Evolutionary conservation across 2,888 invertebrate species (phyloP).

Genomic region (Heliconius ethilla): DNA sequence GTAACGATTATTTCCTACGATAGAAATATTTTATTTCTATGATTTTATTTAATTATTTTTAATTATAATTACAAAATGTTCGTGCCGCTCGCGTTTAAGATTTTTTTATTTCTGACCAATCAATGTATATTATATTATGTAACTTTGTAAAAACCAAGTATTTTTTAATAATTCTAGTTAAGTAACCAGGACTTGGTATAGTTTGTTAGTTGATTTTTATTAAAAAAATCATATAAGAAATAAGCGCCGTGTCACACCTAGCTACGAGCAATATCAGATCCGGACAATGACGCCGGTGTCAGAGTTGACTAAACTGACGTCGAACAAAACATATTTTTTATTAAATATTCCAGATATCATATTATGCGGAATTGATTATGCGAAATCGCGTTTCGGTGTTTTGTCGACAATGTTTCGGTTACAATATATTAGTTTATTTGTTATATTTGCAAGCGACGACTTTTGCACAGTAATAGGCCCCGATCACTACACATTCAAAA

Average conservation of each 20-base stretch:
- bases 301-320: neutral
- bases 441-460: neutral
- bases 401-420: neutral
- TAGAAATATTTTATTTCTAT: slow-evolving; percentile 17
- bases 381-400: neutral
- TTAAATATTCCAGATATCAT: slow-evolving; percentile 15
- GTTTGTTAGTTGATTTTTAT: slow-evolving; percentile 61
- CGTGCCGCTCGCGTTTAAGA: slow-evolving; percentile 42
- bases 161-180: slow-evolving; percentile 60
- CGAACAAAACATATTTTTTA: slow-evolving; percentile 23
- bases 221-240: slow-evolving; percentile 57
- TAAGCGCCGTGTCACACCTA: slow-evolving; percentile 42
- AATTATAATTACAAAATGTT: slow-evolving; percentile 22
- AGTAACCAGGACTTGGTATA: slow-evolving; percentile 61
- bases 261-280: slow-evolving; percentile 30
- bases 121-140: slow-evolving; percentile 53
- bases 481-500: neutral
- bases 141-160: slow-evolving; percentile 65
- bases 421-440: neutral
- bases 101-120: slow-evolving; percentile 52
- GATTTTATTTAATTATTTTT: slow-evolving; percentile 27
- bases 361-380: neutral
- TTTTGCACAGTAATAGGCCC: neutral
- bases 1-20: slow-evolving; percentile 56
- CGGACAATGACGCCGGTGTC: slow-evolving; percentile 1